Conservation (phyloP, 2,113 vertebrate species). For the Machaerirhynchus nigripectus region DNA sequence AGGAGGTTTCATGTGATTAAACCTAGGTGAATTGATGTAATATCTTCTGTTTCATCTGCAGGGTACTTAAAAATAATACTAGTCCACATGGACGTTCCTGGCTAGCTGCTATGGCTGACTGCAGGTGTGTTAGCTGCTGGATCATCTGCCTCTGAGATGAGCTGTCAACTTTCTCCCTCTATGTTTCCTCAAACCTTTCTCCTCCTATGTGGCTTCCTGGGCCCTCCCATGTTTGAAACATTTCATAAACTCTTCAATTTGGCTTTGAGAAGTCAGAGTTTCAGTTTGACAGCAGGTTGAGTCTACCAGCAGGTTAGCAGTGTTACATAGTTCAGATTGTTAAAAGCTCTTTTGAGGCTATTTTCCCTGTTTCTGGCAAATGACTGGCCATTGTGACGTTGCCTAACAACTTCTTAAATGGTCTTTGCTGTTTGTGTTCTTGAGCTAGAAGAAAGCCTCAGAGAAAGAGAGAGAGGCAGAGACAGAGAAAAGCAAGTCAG, state of each 20-base stretch:
- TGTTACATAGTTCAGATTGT: background rate
- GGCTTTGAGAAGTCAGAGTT: background rate
- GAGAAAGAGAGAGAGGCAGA: background rate
- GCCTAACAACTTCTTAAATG: background rate
- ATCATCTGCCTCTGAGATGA: background rate
- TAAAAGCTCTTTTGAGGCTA: background rate
- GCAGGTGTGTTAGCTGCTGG: background rate
- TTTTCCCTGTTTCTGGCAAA: background rate
- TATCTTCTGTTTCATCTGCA: background rate
- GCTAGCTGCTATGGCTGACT: background rate
- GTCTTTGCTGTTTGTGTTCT: background rate
- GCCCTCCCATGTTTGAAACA: background rate
- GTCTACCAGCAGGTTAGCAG: background rate
- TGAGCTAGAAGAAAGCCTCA: background rate
- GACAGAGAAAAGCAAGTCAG: background rate
- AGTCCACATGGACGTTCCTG: background rate
- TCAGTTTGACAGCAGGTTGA: background rate
- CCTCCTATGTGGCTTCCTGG: background rate
- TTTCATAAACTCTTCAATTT: background rate
- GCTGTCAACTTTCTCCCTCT: background rate
- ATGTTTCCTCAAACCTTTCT: background rate
- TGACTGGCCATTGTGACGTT: fast-evolving
- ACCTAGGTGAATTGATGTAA: background rate
- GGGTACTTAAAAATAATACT: background rate
- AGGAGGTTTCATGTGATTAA: conserved; percentile 6